Evolutionary conservation across 1,140 invertebrate species (phyloP).

Genomic region (Saccostrea echinata): DNA sequence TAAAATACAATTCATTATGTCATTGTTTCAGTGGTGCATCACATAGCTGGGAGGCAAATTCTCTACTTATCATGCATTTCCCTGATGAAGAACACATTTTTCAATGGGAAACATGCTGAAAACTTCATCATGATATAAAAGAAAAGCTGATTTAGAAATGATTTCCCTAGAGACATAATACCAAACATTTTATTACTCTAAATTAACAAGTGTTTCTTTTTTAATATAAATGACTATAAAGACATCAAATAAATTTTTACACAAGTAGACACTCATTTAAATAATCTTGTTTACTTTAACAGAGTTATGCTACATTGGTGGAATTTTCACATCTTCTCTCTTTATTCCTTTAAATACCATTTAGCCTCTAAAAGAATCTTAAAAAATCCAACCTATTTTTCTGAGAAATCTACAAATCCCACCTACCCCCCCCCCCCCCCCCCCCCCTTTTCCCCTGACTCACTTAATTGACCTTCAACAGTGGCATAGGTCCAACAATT

Average conservation of each 20-base stretch:
- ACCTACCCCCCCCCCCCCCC: no score
- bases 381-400: no score
- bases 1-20: background rate
- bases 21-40: slow-evolving; percentile 22
- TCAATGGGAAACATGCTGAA: background rate
- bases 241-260: background rate
- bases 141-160: background rate
- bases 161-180: background rate
- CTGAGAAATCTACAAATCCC: no score
- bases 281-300: background rate
- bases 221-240: background rate
- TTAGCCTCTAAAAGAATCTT: no score
- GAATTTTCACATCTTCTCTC: background rate
- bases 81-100: slow-evolving; percentile 6
- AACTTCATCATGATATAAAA: background rate
- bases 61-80: background rate
- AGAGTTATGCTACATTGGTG: background rate
- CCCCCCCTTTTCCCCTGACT: no score
- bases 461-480: no score
- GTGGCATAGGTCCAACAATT: no score
- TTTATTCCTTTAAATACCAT: no score
- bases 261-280: background rate
- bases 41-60: background rate
- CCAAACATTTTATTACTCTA: background rate
- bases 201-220: slow-evolving; percentile 2